phyloP scores from a whole-genome alignment of 2,113 vertebrate genomes.

The Origma solitaria region DNA sequence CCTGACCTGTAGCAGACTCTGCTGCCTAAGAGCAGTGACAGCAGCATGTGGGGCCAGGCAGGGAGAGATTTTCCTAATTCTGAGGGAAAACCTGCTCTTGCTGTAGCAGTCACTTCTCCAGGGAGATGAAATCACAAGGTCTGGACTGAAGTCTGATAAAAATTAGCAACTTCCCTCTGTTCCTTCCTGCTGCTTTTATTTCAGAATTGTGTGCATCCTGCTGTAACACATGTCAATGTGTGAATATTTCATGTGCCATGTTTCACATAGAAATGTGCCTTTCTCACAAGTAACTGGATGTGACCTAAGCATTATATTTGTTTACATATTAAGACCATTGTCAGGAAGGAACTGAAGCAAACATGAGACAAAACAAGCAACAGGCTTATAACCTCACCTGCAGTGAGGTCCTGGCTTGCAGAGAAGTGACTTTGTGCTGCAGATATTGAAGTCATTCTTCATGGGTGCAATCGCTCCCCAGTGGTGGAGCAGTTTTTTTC shows the following conservation, averaged over 20 bases:
- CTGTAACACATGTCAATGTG: neutral
- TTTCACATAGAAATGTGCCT: neutral
- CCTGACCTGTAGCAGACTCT: neutral
- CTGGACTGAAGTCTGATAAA: neutral
- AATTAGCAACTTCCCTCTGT: constrained; percentile 8
- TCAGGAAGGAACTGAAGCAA: neutral
- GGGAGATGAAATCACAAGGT: constrained; percentile 5
- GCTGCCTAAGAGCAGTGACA: neutral
- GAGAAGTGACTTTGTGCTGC: neutral
- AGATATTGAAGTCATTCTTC: neutral
- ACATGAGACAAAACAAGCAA: neutral
- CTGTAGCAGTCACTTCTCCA: neutral
- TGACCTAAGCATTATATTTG: constrained; percentile 5
- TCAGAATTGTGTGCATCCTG: neutral
- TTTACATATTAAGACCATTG: neutral
- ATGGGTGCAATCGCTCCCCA: neutral
- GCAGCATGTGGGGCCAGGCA: neutral
- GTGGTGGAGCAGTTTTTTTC: neutral
- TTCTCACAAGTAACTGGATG: neutral
- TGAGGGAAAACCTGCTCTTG: neutral
- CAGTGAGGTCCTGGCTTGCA: neutral
- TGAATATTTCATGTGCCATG: neutral
- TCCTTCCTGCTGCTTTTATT: constrained; percentile 51
- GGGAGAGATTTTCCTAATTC: neutral
- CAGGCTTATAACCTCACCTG: neutral